Conservation (phyloP, 2,888 invertebrate species). For the Epinotia brunnichana region DNA sequence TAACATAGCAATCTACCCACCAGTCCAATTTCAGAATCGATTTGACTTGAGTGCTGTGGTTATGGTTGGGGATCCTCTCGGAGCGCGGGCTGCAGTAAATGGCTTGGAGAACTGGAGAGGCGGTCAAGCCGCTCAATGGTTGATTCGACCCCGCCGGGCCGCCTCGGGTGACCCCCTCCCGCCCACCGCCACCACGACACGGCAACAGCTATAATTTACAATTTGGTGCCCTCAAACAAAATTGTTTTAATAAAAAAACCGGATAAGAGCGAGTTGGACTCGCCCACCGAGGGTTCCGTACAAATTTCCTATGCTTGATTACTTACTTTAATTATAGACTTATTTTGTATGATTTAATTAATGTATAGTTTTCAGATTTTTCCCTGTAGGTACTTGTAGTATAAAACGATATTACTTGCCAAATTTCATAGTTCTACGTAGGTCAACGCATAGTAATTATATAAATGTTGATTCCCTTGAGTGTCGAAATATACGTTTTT, state of each 20-base stretch:
- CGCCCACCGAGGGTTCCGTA: too few species aligned
- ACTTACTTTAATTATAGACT: too few species aligned
- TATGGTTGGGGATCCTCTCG: slow-evolving; percentile 46
- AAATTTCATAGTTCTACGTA: too few species aligned
- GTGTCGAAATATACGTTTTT: too few species aligned
- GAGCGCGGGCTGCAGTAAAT: slow-evolving; percentile 50
- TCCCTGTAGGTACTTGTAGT: too few species aligned
- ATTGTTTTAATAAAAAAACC: slow-evolving; percentile 43
- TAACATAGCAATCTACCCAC: background rate
- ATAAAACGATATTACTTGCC: too few species aligned
- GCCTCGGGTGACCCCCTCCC: slow-evolving; percentile 30
- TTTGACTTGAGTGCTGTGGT: slow-evolving; percentile 25
- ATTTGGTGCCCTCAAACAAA: slow-evolving; percentile 28
- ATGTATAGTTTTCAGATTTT: too few species aligned
- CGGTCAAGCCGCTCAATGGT: slow-evolving; percentile 46
- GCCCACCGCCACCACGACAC: slow-evolving; percentile 12
- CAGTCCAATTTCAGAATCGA: slow-evolving; percentile 25
- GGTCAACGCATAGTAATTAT: too few species aligned
- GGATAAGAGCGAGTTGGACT: too few species aligned
- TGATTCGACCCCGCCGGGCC: slow-evolving; percentile 39
- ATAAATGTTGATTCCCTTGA: too few species aligned
- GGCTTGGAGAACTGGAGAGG: slow-evolving; percentile 48
- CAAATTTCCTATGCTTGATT: too few species aligned
- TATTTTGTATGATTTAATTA: too few species aligned
- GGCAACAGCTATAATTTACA: slow-evolving; percentile 36